A percentile compares a stretch with the other conserved stretches of the same genome.
These are phyloP conservation scores for Anorthoa munda DNA, from an alignment of 2,888 invertebrate species.

Conservation along the genomic window DNA sequence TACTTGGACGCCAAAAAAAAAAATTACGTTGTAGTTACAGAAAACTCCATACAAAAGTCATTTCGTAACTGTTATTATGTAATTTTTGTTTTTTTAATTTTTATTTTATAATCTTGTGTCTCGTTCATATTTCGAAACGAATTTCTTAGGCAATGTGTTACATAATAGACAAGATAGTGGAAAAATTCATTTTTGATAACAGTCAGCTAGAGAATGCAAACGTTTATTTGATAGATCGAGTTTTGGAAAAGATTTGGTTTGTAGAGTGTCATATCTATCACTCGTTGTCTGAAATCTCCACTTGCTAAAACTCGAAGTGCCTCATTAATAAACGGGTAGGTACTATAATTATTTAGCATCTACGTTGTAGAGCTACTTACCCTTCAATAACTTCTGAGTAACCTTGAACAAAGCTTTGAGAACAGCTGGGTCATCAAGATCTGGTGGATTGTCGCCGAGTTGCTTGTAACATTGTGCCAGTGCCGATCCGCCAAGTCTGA, in stretches of 20 bases:
- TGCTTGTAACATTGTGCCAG: conserved; percentile 97
- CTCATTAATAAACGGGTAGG: neutral
- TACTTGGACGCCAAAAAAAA: too few species aligned
- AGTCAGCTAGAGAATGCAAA: neutral
- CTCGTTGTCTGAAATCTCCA: neutral
- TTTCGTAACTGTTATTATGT: too few species aligned
- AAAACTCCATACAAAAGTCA: too few species aligned
- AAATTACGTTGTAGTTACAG: too few species aligned
- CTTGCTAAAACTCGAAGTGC: neutral
- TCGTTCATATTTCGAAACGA: too few species aligned
- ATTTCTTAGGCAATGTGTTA: too few species aligned
- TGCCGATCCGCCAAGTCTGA: conserved; percentile 97
- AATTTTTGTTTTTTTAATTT: too few species aligned
- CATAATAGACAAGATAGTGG: too few species aligned
- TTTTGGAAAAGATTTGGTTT: neutral
- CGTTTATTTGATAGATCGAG: neutral
- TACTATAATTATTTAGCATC: neutral
- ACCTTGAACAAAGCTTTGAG: conserved; percentile 95
- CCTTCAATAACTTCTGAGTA: conserved; percentile 96
- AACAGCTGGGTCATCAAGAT: conserved; percentile 93
- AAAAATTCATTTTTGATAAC: neutral
- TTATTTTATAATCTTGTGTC: too few species aligned
- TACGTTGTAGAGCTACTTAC: conserved; percentile 78
- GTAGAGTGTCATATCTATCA: neutral
- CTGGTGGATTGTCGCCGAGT: conserved; percentile 95